These are phyloP conservation scores for Hucho hucho DNA, from an alignment of 2,113 vertebrate species.

Conservation along the genomic window DNA sequence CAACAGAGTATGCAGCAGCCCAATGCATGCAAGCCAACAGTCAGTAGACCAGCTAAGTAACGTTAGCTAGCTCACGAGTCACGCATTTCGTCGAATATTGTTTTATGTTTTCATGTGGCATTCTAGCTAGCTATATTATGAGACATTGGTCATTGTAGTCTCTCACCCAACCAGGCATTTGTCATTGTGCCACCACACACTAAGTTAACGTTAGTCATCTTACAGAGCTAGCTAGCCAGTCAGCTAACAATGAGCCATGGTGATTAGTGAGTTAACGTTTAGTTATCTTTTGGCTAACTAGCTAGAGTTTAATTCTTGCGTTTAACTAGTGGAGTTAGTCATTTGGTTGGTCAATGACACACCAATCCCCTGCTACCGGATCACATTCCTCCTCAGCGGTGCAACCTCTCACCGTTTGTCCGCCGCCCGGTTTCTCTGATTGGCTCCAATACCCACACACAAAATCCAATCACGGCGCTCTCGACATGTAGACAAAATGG, in stretches of 20 bases:
- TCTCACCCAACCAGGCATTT: background rate
- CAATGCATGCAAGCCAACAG: no score
- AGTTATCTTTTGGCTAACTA: background rate
- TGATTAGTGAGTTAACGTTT: background rate
- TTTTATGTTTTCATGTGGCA: background rate
- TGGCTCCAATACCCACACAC: constrained; percentile 81
- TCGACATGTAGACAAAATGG: constrained; percentile 69
- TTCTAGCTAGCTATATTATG: background rate
- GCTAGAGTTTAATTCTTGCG: constrained; percentile 49
- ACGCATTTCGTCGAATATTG: no score
- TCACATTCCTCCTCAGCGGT: constrained; percentile 80
- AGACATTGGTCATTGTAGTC: background rate
- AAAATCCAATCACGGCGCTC: constrained; percentile 83
- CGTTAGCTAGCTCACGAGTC: no score
- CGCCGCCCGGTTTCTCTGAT: constrained; percentile 84
- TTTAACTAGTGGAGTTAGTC: constrained; percentile 52
- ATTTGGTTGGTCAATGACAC: constrained; percentile 82
- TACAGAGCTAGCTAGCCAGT: background rate
- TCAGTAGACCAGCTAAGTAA: no score
- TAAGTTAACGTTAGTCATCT: background rate
- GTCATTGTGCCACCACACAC: background rate
- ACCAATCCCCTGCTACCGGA: constrained; percentile 82
- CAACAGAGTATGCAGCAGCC: no score
- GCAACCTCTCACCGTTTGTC: constrained; percentile 83
- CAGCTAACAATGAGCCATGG: background rate